phyloP scores from a whole-genome alignment of 1,140 invertebrate genomes.

The Leptestheria dahalacensis region DNA sequence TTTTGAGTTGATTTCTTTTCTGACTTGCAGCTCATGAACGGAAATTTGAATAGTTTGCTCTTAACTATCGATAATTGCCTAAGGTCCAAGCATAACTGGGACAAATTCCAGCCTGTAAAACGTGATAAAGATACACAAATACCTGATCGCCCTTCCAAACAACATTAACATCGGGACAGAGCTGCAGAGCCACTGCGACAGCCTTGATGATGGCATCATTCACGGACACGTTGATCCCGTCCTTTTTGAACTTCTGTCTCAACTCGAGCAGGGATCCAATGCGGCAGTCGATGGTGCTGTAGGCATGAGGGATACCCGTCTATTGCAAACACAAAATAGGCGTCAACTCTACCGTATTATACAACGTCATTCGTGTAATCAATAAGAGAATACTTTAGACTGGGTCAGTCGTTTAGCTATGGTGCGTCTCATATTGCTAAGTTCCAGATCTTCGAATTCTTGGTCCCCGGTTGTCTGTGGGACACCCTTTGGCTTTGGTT shows the following conservation, averaged over 20 bases:
- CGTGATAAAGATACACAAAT: constrained; percentile 6
- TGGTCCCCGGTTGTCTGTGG: constrained; percentile 2
- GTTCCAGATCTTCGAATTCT: constrained; percentile 26
- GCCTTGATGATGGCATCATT: constrained; percentile 53
- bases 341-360: too few relatives aligned
- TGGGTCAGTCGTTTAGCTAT: constrained; percentile 42
- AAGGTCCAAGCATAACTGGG: too few relatives aligned
- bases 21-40: too few relatives aligned
- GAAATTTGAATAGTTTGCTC: too few relatives aligned
- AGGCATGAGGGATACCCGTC: constrained; percentile 45
- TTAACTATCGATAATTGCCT: too few relatives aligned
- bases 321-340: constrained; percentile 19
- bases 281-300: constrained; percentile 38
- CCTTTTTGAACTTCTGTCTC: constrained; percentile 22
- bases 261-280: constrained; percentile 35
- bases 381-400: constrained; percentile 34
- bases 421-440: constrained; percentile 30
- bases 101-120: neutral
- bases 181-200: constrained; percentile 36
- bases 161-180: constrained; percentile 43
- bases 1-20: too few relatives aligned
- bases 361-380: neutral
- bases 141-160: constrained; percentile 36
- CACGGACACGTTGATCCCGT: constrained; percentile 39
- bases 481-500: neutral